These are phyloP conservation scores for Cephonodes hylas DNA, from an alignment of 2,888 invertebrate species.

Conservation along the genomic window DNA sequence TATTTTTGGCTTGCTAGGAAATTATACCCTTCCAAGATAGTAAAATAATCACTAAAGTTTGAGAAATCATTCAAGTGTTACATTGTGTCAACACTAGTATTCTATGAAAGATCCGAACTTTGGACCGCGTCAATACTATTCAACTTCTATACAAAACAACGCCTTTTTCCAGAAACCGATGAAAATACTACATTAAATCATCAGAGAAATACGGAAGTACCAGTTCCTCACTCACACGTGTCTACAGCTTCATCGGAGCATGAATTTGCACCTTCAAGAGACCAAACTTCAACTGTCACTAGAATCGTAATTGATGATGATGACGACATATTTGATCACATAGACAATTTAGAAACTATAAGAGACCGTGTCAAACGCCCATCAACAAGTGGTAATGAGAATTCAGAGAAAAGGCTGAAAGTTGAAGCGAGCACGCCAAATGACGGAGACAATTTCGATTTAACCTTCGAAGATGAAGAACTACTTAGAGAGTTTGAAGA, in stretches of 20 bases:
- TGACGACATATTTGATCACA: slow-evolving; percentile 56
- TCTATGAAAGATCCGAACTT: no score
- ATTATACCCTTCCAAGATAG: no score
- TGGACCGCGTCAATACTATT: no score
- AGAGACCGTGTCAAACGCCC: slow-evolving; percentile 46
- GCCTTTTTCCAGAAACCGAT: slow-evolving; percentile 40
- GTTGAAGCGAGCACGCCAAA: slow-evolving; percentile 39
- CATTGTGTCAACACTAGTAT: no score
- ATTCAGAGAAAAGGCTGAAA: slow-evolving; percentile 59
- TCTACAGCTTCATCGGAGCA: slow-evolving; percentile 29
- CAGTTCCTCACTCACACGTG: slow-evolving; percentile 46
- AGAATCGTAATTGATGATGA: slow-evolving; percentile 48
- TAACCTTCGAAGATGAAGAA: slow-evolving; percentile 60
- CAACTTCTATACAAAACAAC: no score
- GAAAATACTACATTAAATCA: slow-evolving; percentile 36
- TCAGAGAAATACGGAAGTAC: slow-evolving; percentile 46
- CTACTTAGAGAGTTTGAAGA: slow-evolving; percentile 60
- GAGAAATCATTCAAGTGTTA: no score
- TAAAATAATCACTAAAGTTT: no score
- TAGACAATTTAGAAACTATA: slow-evolving; percentile 60
- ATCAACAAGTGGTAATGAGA: slow-evolving; percentile 26
- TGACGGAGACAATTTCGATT: slow-evolving; percentile 56
- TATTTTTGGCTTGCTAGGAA: no score
- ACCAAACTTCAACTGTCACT: slow-evolving; percentile 38
- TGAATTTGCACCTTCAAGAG: slow-evolving; percentile 26